Base-by-base conservation (phyloP, 1,140 invertebrate species). In the Melipona quadrifasciata region DNA sequence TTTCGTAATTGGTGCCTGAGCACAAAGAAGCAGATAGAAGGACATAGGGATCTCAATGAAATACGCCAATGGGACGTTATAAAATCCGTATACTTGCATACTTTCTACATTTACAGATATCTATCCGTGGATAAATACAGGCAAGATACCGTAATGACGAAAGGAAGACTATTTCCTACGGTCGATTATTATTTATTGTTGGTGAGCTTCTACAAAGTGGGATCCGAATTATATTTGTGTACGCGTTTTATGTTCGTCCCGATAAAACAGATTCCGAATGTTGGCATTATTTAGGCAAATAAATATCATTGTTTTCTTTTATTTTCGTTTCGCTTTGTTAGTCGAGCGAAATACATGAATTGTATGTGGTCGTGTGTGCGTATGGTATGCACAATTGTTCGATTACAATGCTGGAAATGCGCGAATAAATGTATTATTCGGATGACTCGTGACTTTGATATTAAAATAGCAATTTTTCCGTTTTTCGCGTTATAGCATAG, bases 21-120 rank as follows among this genome's bases (percentile, higher is more conserved):
- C n/a, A 34, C 53, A 47, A 57, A 55, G 51, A 24, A 19, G 8
- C 19, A 58, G 2, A 16, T 51, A 4, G n/a, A 58, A 47, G 39
- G 21, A 5, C 1, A 8, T 1, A 11, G 61, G 65, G 34, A n/a
- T 70, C 12, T 78, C 19, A 64, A 24, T 83, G 67, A 83, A 71
- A 78, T 31, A 83, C 27, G 61, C 34, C n/a, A 73, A 17, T 21
- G 51, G 31, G 21, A 78, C 65, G 47, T 83, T 83, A 71, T 83
- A 83, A 83, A 83, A 78, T 83, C 67, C 75, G 65, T 83, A 78
- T 83, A 83, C 82, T 83, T 83, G 65, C 65, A 39, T 67, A 71
- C 27, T 71, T 67, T 79, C 75, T 83, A 83, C 75, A 83, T 78
- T 61, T 64, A 79, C 75, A 79, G 82, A 71, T 24, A 70, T 51